These are phyloP conservation scores for Spisula subtruncata DNA, from an alignment of 2,888 invertebrate species.

Conservation along the genomic window DNA sequence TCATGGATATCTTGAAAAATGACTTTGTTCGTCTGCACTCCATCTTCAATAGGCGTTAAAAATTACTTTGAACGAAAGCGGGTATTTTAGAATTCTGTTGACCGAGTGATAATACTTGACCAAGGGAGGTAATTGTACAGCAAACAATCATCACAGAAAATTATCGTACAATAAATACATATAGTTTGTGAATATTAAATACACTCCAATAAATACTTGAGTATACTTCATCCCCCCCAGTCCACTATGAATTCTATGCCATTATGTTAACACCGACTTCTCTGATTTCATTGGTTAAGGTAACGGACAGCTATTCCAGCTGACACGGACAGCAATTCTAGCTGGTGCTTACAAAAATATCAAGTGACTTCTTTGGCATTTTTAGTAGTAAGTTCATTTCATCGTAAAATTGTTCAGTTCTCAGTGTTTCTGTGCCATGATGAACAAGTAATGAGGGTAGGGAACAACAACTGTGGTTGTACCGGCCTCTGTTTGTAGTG, in stretches of 20 bases:
- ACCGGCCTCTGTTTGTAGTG: background rate
- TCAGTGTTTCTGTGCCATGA: too few species aligned
- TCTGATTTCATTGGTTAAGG: background rate
- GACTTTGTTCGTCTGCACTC: too few species aligned
- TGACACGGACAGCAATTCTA: background rate
- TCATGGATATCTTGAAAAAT: too few species aligned
- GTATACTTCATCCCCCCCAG: slow-evolving; percentile 5
- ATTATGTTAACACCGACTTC: background rate
- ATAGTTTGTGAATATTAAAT: slow-evolving; percentile 26
- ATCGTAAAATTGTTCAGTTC: background rate
- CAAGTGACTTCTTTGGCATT: background rate
- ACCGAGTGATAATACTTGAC: background rate
- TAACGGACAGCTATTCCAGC: background rate
- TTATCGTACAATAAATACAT: slow-evolving; percentile 22
- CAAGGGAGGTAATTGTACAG: background rate
- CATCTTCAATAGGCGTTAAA: background rate
- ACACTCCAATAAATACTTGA: slow-evolving; percentile 29
- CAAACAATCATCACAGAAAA: slow-evolving; percentile 15
- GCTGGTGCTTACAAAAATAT: background rate
- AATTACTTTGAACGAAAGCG: background rate
- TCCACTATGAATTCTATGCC: slow-evolving; percentile 6
- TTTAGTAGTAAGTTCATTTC: background rate
- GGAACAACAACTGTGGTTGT: background rate
- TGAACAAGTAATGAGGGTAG: background rate
- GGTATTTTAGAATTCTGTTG: background rate